Base-by-base conservation (phyloP, 2,888 invertebrate genomes). In the Eupithecia inturbata region DNA sequence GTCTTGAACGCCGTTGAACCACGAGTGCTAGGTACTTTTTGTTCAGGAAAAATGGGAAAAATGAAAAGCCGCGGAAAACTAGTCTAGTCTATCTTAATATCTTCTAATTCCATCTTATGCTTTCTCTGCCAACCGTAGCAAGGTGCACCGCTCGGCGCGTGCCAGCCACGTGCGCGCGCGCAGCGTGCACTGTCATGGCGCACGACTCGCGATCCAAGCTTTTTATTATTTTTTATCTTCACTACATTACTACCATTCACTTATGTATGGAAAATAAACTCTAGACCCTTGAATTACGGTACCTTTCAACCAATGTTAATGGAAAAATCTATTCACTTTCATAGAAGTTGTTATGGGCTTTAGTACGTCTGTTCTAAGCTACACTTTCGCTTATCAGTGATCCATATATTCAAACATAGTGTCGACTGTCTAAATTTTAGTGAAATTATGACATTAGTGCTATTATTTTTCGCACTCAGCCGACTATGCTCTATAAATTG, bases 141-240 rank as follows among this genome's bases (percentile, higher is more conserved):
- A 93, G 93, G 93, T 93, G 92, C 89, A 86, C 82, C 81, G 71
- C 83, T 76, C 77, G 85, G 86, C 90, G 87, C 91, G 86, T 88
- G 89, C 74, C 86, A 12, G 85, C 72, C 89, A 84, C 88, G 90
- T 91, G 92, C 89, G 88, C 89, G 82, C 85, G 85, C 86, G 82
- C 82, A 79, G 80, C 83, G 84, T 90, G 91, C 89, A 82, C 89
- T 92, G 92, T 93, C 93, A 93, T 89, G 91, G 89, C 89, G 78
- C 75, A 71, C 83, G 89, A 88, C 87, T 85, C 76, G 87, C 88
- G 87, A 85, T 82, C 79, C 79, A 82, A 80, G 84, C 83, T 85
- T 87, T 87, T 88, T 88, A 81, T 75, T 80, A 78, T 78, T 79
- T 77, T 82, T 87, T 49, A n/a, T 66, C 66, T 66, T 6, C 12